Evolutionary conservation across 2,113 vertebrate genomes (phyloP), one percentile per base, ranked within the genome.

Genomic region (Menura novaehollandiae): DNA sequence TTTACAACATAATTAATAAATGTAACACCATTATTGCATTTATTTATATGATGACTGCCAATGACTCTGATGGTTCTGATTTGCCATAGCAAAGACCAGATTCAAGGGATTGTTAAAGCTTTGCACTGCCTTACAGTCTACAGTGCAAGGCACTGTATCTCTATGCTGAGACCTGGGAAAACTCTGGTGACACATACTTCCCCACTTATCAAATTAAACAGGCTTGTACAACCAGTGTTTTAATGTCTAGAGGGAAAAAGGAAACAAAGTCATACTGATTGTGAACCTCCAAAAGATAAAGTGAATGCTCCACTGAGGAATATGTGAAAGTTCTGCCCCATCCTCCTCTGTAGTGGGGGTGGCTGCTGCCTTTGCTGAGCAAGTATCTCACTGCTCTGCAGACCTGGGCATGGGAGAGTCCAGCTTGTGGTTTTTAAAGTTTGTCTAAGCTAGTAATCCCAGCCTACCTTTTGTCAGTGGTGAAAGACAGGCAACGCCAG

Each of bases 291-390:
- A 51, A 60, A 85, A 64, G 53, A 20, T 7, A 46, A 90, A 77
- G 27, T 27, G n/a, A 83, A 71, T 62, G 15, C 11, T 76, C 21
- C 9, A 5, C 12, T 28, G 37, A 44, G 22, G 26, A 69, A n/a
- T 13, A 73, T 14, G 13, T 19, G 30, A 22, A 52, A 83, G 39
- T 83, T 72, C n/a, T 76, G 14, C 28, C 28, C 21, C 7, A 6
- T 35, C 2, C 15, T 88, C 7, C 47, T 68, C 26, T 0, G 0
- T 2, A 41, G 24, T 6, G 4, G 13, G 3, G 5, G 3, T 64
- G 64, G 26, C 39, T 73, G 63, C 73, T 89, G 33, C 63, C 39
- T 84, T 84, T 76, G 32, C 13, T 4, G 7, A 72, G 43, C 1
- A 3, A 72, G 22, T 8, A 32, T 43, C 33, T 28, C 5, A 3